Evolutionary conservation across 92 coral and sea anemone species (phyloP).

Genomic region (Virgularia gustaviana): DNA sequence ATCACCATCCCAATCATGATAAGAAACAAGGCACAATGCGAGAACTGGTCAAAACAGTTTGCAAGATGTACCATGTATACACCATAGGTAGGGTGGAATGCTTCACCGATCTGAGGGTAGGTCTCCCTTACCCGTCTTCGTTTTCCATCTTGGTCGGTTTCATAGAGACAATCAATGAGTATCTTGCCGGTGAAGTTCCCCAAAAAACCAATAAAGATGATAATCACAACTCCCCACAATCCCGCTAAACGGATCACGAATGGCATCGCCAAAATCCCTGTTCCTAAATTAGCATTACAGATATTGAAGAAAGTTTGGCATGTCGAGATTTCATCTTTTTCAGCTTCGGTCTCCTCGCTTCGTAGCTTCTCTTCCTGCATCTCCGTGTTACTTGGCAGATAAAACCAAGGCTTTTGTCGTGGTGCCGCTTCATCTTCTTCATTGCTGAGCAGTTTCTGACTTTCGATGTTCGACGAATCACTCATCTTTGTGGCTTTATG

Average conservation of each 20-base stretch:
- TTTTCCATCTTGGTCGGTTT: constrained; percentile 43
- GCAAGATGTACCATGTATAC: constrained; percentile 51
- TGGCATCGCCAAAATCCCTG: constrained; percentile 59
- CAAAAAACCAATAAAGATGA: constrained; percentile 50
- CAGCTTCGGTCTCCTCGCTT: constrained; percentile 36
- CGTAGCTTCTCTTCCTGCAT: constrained; percentile 39
- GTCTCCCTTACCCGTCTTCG: constrained; percentile 48
- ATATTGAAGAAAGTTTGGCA: constrained; percentile 57
- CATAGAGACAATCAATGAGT: constrained; percentile 55
- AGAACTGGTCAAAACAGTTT: constrained; percentile 58
- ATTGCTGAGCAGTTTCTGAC: constrained; percentile 14
- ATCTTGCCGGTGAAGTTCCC: constrained; percentile 58
- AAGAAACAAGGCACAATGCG: constrained; percentile 52
- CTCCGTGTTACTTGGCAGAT: constrained; percentile 37
- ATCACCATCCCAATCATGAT: constrained; percentile 56
- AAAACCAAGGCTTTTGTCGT: constrained; percentile 50
- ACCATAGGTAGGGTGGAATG: constrained; percentile 54
- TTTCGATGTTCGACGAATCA: constrained; percentile 3
- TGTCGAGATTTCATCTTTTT: constrained; percentile 43
- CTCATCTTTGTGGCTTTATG: constrained; percentile 22
- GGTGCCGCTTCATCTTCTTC: constrained; percentile 6
- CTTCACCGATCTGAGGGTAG: constrained; percentile 55
- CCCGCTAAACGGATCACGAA: constrained; percentile 56
- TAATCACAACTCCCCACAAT: constrained; percentile 56
- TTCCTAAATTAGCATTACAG: constrained; percentile 58